These are phyloP conservation scores for Neostethus bicornis DNA, from an alignment of 2,797 vertebrate genomes.

Conservation along the genomic window DNA sequence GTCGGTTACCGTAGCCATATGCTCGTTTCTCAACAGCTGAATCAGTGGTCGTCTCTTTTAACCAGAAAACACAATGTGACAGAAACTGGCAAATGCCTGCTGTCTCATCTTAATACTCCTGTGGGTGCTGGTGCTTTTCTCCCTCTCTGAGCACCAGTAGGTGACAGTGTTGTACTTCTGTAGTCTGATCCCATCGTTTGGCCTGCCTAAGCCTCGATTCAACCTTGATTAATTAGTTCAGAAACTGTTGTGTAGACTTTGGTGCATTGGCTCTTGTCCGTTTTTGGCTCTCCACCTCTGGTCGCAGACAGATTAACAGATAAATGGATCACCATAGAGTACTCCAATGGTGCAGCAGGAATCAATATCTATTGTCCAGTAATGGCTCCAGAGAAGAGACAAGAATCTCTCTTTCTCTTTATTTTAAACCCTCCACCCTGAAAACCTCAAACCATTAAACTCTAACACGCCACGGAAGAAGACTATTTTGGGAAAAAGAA, in stretches of 20 bases:
- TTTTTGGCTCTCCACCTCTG: conserved; percentile 64
- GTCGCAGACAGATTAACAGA: conserved; percentile 76
- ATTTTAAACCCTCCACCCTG: conserved; percentile 24
- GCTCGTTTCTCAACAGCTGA: conserved; percentile 71
- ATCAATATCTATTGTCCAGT: conserved; percentile 77
- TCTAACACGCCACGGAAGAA: conserved; percentile 5
- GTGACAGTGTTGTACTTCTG: conserved; percentile 81
- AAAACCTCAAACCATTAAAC: conserved; percentile 3
- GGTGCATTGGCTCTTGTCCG: conserved; percentile 70
- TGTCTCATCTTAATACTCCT: conserved; percentile 53
- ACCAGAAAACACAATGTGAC: conserved; percentile 76
- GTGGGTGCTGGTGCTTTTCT: conserved; percentile 50
- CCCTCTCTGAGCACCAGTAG: conserved; percentile 63
- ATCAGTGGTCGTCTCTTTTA: conserved; percentile 70
- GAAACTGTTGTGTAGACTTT: conserved; percentile 78
- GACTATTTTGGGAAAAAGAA: background rate
- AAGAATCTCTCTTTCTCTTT: conserved; percentile 44
- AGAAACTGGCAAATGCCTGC: conserved; percentile 64
- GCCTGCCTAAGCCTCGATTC: conserved; percentile 38
- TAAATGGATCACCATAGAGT: conserved; percentile 75
- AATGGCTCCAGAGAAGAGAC: conserved; percentile 66
- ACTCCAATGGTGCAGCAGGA: conserved; percentile 61
- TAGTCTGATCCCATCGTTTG: conserved; percentile 8
- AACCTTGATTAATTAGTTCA: conserved; percentile 77
- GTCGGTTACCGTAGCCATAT: conserved; percentile 67